Evolutionary conservation across 2,888 invertebrate species (phyloP).

Genomic region (Sarcophaga rosellei): DNA sequence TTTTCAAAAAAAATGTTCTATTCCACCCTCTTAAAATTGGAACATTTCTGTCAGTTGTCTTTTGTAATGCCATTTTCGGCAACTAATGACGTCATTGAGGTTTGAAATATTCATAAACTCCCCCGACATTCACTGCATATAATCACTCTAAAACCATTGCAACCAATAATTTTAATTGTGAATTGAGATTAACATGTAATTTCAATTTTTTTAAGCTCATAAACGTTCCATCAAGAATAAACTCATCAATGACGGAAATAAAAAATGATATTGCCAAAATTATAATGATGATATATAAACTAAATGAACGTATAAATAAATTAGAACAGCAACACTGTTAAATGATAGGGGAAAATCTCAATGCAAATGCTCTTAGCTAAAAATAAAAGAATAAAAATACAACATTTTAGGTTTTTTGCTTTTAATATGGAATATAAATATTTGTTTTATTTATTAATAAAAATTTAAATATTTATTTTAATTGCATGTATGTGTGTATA

Average conservation of each 20-base stretch:
- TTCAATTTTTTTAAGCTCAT: constrained; percentile 29
- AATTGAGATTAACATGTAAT: background rate
- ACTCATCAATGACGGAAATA: constrained; percentile 41
- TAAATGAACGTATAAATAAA: constrained; percentile 56
- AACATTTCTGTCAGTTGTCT: too few relatives aligned
- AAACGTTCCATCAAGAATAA: constrained; percentile 19
- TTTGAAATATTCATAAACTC: too few relatives aligned
- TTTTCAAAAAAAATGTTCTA: too few relatives aligned
- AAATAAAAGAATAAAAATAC: constrained; percentile 14
- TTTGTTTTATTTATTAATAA: constrained; percentile 47
- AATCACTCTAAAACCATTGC: background rate
- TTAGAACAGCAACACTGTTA: constrained; percentile 47
- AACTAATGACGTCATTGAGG: too few relatives aligned
- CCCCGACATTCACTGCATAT: too few relatives aligned
- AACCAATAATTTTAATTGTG: background rate
- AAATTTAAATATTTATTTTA: constrained; percentile 42
- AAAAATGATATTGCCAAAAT: constrained; percentile 60
- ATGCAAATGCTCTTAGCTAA: background rate
- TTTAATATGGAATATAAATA: constrained; percentile 50
- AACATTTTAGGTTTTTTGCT: background rate
- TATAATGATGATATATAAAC: constrained; percentile 54
- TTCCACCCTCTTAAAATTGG: too few relatives aligned
- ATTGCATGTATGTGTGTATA: constrained; percentile 19
- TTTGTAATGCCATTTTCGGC: too few relatives aligned
- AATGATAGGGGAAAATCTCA: background rate